Evolutionary conservation across 2,797 vertebrate genomes (phyloP).

Genomic region (Schizothorax lantsangensis): DNA sequence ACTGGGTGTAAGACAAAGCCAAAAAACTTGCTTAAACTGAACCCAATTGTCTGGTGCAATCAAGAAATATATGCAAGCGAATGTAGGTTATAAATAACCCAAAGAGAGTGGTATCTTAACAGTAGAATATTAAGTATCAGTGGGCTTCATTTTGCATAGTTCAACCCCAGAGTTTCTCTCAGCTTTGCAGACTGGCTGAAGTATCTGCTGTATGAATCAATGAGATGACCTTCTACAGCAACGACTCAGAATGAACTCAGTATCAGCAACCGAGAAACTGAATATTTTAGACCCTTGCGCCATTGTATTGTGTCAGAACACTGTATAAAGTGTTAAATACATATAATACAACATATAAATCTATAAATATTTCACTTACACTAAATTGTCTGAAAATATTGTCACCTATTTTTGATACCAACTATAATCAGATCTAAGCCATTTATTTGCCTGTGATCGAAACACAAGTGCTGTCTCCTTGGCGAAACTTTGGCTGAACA

Average conservation of each 20-base stretch:
- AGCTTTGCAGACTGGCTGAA: constrained; percentile 71
- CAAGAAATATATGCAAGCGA: constrained; percentile 26
- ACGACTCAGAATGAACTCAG: constrained; percentile 69
- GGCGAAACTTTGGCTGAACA: constrained; percentile 63
- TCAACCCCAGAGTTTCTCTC: constrained; percentile 54
- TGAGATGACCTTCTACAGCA: constrained; percentile 76
- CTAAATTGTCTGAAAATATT: constrained; percentile 27
- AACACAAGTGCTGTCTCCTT: constrained; percentile 67
- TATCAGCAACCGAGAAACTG: constrained; percentile 73
- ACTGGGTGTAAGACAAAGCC: constrained; percentile 17
- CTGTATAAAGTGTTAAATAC: not conserved
- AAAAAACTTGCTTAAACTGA: constrained; percentile 37
- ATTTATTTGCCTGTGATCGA: constrained; percentile 74
- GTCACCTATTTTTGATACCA: constrained; percentile 58
- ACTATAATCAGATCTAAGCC: constrained; percentile 73
- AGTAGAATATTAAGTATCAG: constrained; percentile 6
- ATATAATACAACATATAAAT: not conserved
- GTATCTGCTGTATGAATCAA: constrained; percentile 74
- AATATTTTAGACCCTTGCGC: constrained; percentile 73
- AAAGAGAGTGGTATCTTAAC: constrained; percentile 14
- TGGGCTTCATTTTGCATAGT: constrained; percentile 35
- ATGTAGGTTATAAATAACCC: constrained; percentile 25
- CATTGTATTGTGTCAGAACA: constrained; percentile 33
- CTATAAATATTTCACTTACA: constrained; percentile 11
- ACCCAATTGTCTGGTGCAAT: constrained; percentile 44